Base-by-base conservation (phyloP, 1,140 invertebrate genomes). In the Oryzaephilus surinamensis region DNA sequence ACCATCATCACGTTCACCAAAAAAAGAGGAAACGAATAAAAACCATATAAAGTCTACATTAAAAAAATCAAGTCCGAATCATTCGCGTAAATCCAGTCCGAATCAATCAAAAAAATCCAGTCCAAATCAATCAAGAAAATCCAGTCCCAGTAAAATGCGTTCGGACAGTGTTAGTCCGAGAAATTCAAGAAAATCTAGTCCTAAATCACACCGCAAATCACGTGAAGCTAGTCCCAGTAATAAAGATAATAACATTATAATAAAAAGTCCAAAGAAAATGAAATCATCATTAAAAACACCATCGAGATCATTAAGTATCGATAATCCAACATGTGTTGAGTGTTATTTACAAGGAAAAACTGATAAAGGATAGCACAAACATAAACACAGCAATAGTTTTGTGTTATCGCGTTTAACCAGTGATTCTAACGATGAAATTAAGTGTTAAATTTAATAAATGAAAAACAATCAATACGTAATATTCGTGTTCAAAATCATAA, bases 271-370 rank as follows among this genome's bases (percentile, higher is more conserved):
- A 7, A 54, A 45, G 39, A 52, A 48, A 45, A 49, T 57, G 2
- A 58, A 58, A 31, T 57, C 55, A 11, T 60, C 57, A 6, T 23
- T 41, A 68, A 66, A 65, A 64, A 3, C 23, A 24, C 39, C 55
- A 6, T 43, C 56, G 29, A 53, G 46, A 38, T 57, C 54, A 11
- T 39, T 60, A 12, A 58, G 54, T 31, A 55, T 76, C 15, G 75
- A 78, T 44, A 70, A 74, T 35, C 73, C 74, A 15, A 77, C 74
- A 13, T 78, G 76, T 61, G 72, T 78, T 38, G 73, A 78, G 50
- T 79, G 75, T 48, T 71, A 72, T 57, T 57, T 72, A 2, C 69
- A 67, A 18, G 69, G 66, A 34, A 72, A 76, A 52, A 52, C 69
- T 60, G 55, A 69, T 65, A 65, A 70, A 60, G 58, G 57, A 64